Base-by-base conservation (phyloP, 2,888 invertebrate genomes). In the Leucozona laternaria region DNA sequence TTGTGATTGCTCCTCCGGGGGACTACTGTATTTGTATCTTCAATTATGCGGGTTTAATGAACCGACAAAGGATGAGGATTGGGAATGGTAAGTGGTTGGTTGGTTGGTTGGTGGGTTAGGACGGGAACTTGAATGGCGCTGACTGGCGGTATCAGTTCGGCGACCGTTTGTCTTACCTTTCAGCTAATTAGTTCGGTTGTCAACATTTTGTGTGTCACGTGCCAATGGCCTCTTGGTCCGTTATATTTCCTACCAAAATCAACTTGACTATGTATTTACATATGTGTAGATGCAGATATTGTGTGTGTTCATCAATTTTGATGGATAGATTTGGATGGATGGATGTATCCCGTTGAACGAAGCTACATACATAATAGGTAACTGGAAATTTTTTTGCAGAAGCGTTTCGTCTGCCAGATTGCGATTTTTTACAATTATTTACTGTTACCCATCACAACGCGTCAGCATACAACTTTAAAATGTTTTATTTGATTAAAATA, bases 141-240 rank as follows among this genome's bases (percentile, higher is more conserved):
- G 31, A 8, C 45, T 17, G 62, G n/a, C 45, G 75, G 31, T 17
- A 57, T 31, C 60, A 40, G n/a, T 37, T 11, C 50, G 57, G 72
- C 62, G 55, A 15, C 22, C 48, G 50, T 37, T 62, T 53, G 45
- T 73, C 48, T 45, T 64, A 55, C 78, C 53, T 55, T 53, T 72
- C 66, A 60, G 62, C 80, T 85, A 85, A 85, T 85, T 85, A 77
- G 76, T 76, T 20, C 58, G 62, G 48, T 84, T 80, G 80, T 77
- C 80, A 72, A 80, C 71, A 8, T 66, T 66, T 43, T 37, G 22
- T 80, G 72, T 80, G 76, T 85, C 84, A 85, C 84, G 84, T 85
- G 84, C 84, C 84, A 77, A 68, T 80, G 62, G 57, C 43, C 66
- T 62, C 77, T 48, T 37, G 72, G 8, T 25, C 48, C 48, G 68